These are phyloP conservation scores for Aphelenchoides bicaudatus DNA, from an alignment of 2,888 invertebrate species.

Conservation along the genomic window DNA sequence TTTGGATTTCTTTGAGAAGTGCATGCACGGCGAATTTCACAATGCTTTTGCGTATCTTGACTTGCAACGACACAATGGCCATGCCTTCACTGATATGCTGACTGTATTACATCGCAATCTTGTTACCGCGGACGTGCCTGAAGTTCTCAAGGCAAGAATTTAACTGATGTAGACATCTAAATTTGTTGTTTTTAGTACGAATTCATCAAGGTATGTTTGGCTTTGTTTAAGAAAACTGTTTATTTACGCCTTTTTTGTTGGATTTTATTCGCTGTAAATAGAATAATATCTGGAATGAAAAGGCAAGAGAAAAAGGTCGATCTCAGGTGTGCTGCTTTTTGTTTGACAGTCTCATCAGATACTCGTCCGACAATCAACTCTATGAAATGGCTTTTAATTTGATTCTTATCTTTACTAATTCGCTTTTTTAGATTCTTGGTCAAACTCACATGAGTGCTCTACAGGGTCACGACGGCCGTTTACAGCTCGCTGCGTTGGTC, in stretches of 20 bases:
- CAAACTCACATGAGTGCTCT: conserved; percentile 82
- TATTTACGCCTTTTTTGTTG: background rate
- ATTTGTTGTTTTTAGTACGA: too few species aligned
- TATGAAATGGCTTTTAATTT: too few species aligned
- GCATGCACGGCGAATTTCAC: conserved; percentile 69
- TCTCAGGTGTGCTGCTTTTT: background rate
- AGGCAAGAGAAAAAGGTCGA: background rate
- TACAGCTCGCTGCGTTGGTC: conserved; percentile 85
- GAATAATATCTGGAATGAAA: too few species aligned
- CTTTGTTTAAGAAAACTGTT: too few species aligned
- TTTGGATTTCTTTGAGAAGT: conserved; percentile 82
- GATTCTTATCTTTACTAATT: background rate
- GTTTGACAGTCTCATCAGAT: background rate
- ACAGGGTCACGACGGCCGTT: conserved; percentile 78
- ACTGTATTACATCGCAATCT: conserved; percentile 5
- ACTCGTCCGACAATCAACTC: background rate
- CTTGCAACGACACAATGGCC: conserved; percentile 4
- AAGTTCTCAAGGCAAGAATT: conserved; percentile 78
- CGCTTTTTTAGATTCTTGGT: conserved; percentile 75
- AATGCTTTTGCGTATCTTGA: conserved; percentile 1
- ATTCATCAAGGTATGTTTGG: conserved; percentile 72
- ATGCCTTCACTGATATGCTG: conserved; percentile 17
- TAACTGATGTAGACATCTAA: too few species aligned
- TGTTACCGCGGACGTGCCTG: conserved; percentile 73
- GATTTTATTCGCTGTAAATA: background rate